Evolutionary conservation across 2,888 invertebrate species (phyloP), one percentile per base, ranked within the genome.

Genomic region (Teinopalpus imperialis): DNA sequence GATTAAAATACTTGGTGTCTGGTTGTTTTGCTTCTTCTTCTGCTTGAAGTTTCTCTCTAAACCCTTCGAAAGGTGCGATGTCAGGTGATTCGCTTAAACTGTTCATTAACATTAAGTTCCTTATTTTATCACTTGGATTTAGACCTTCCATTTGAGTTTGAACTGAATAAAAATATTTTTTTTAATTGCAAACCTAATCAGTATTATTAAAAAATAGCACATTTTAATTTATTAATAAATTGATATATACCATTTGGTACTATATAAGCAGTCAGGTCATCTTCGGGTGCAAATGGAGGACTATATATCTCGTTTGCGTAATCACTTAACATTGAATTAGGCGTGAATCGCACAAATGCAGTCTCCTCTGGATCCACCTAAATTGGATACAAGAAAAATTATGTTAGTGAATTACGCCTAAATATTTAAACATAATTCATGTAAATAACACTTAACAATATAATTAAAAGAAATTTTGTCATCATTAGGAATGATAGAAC

Each of bases 291-390:
- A 48, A 90, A 63, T 43, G 94, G 93, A 13, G 95, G 95, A 70
- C 91, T 94, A 70, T 94, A 95, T 8, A 94, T 90, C 80, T 95
- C 95, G 63, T 95, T 95, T n/a, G 95, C 94, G 67, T 92, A 95
- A 55, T 94, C 91, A 3, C 82, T 87, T 43, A 89, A 78, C 49
- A 91, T 92, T 8, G 81, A 77, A 41, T 91, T 90, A 7, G 96
- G 96, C 3, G 92, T 93, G 63, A 94, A 96, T 54, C 94, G 93
- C 16, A 96, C 94, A 59, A 93, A 93, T 18, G 96, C 96, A 65
- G 94, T 87, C 63, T 94, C 92, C 54, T 92, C 91, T 8, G 93
- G 91, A 59, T 93, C 93, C 40, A 91, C 74, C 78, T 89, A 57
- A 51, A 56, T 59, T 93, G 92, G 40, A 91, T 74, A n/a, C 76